Base-by-base conservation (phyloP, 2,797 vertebrate species). In the Peromyscus nudipes region DNA sequence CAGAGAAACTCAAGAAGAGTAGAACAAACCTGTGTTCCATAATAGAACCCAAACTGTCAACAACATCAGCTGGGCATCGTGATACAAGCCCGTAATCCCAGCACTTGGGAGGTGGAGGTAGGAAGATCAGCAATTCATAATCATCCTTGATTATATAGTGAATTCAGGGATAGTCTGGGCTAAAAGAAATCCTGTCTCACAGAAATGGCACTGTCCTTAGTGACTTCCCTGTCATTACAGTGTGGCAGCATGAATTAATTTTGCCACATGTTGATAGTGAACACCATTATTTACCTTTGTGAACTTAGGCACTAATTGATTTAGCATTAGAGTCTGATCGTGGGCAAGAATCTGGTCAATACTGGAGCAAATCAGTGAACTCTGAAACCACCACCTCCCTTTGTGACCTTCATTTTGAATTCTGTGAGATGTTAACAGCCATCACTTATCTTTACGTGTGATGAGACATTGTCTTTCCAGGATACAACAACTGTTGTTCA, bases 381-480 rank as follows among this genome's bases (percentile, higher is more conserved):
- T 86, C 17, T 52, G n/a, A 71, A 84, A 55, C 80, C 0, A 17
- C 31, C 7, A 40, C 43, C 43, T 64, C 25, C 4, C 12, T 67
- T n/a, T n/a, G 2, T 25, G 29, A 75, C 29, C 84, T 93, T 81
- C n/a, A 64, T 49, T 92, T 96, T 96, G 79, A 92, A 23, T 85
- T 67, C 29, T n/a, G 2, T 46, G 40, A 60, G 23, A 40, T 43
- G 64, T n/a, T 34, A 73, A 81, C 2, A 49, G 34, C n/a, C 27
- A 34, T 37, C 6, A 34, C 2, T 75, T 87, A 29, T 27, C 14
- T 1, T 89, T 27, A 85, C 82, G 46, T n/a, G 67, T 64, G 86
- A 73, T n/a, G 27, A 73, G 86, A 92, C 77, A 57, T 49, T 49
- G 34, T 29, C 11, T 93, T 79, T 73, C 62, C 76, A 76, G 17